Percentiles rank a stretch among this genome's conserved stretches.
Conservation (phyloP, 1,140 invertebrate species). For the Antheraea pernyi region DNA sequence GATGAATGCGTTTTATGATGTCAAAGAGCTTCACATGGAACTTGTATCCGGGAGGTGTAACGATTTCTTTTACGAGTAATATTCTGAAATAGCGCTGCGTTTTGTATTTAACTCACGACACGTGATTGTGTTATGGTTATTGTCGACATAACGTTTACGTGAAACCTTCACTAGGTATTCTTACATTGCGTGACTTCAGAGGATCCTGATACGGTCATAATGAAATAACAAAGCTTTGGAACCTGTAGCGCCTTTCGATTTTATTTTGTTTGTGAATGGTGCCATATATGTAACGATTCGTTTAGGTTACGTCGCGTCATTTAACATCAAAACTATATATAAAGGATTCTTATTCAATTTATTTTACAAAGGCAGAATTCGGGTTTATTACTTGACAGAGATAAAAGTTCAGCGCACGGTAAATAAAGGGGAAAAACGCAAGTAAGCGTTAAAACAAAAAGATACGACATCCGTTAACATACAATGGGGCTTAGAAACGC, state of each 20-base stretch:
- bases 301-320: not conserved
- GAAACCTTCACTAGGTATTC: not conserved
- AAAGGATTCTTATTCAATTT: conserved; percentile 3
- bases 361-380: not conserved
- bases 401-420: not conserved
- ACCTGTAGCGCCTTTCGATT: not conserved
- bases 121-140: not conserved
- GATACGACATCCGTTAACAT: not conserved
- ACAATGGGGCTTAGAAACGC: not conserved
- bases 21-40: no score
- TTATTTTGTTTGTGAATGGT: not conserved
- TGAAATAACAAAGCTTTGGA: not conserved
- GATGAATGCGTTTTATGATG: no score
- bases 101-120: no score
- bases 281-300: not conserved
- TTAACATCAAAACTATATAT: not conserved
- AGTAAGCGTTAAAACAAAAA: conserved; percentile 1
- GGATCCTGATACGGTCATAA: not conserved
- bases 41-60: no score
- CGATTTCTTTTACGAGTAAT: no score
- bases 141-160: not conserved
- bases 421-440: not conserved
- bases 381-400: not conserved
- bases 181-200: not conserved
- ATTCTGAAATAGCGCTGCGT: no score